phyloP scores from a whole-genome alignment of 2,888 invertebrate species.

The Ashinkailepas kermadecensis region DNA sequence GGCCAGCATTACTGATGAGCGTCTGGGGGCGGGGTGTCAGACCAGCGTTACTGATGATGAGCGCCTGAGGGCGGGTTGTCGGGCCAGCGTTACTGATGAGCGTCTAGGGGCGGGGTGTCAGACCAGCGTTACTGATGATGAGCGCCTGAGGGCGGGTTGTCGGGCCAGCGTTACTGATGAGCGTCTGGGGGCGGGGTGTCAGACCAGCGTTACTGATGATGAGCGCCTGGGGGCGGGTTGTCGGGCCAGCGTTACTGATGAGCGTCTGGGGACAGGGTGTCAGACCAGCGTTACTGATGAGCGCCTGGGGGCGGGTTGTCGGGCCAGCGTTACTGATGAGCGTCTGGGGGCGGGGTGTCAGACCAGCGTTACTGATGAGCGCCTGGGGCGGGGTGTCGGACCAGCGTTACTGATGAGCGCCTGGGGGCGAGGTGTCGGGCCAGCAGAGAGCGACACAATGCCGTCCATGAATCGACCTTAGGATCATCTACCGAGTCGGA shows the following conservation, averaged over 20 bases:
- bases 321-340: constrained; percentile 71
- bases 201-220: constrained; percentile 72
- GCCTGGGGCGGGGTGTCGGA: background rate
- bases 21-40: background rate
- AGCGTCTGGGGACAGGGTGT: background rate
- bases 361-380: background rate
- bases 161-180: background rate
- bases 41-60: too few species aligned
- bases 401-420: too few species aligned
- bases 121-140: background rate
- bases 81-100: constrained; percentile 69
- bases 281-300: background rate
- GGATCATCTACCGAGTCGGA: too few species aligned
- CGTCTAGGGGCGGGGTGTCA: constrained; percentile 40
- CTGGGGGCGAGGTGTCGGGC: too few species aligned
- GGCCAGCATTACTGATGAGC: background rate
- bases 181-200: too few species aligned
- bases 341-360: constrained; percentile 40
- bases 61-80: too few species aligned
- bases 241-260: background rate
- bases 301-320: too few species aligned
- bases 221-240: constrained; percentile 45
- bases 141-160: background rate
- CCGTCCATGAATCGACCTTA: too few species aligned
- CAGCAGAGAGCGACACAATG: too few species aligned